Evolutionary conservation across 2,113 vertebrate genomes (phyloP), one percentile per base, ranked within the genome.

Genomic region (Potamarius usumacintae): DNA sequence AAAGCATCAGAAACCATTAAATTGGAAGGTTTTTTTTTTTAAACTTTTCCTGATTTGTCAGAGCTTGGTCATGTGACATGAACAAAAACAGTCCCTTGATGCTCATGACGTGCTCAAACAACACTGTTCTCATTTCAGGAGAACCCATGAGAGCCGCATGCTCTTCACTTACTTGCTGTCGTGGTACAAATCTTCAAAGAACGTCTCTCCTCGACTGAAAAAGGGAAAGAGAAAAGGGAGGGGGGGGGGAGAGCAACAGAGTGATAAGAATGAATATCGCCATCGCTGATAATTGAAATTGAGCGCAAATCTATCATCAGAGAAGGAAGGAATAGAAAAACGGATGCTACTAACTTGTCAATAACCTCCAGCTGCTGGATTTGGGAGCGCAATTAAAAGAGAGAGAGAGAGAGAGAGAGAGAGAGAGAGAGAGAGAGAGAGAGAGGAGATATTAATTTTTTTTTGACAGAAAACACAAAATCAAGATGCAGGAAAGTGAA

Each of bases 321-420:
- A 74, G n/a, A 81, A 91, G 83, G 34, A 0, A 12, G 30, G 82
- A 71, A 65, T 30, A 77, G 79, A 85, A 74, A 89, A 94, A 90
- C 89, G 86, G 93, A 88, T 94, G 94, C 94, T 97, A 99, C 98
- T 99, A 96, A 99, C 98, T 99, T 99, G 95, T 97, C 97, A 94
- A 94, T 92, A 93, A 92, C 94, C 95, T 98, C 97, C 97, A 96
- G 94, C 98, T 99, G 97, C 93, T 90, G 92, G 80, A 85, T 87
- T 80, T 69, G 87, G 88, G 90, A 83, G 91, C 84, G 94, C 65
- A 93, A 90, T 82, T 94, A 87, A 71, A 30, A 90, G 69, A 76
- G 20, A 25, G 90, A 91, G 9, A 77, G 27, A 89, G 69, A 79
- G 86, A 93, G 88, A 92, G 86, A 53, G 93, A 87, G 91, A n/a